These are phyloP conservation scores for Rattus rattus DNA, from an alignment of 2,113 vertebrate genomes.

Conservation along the genomic window DNA sequence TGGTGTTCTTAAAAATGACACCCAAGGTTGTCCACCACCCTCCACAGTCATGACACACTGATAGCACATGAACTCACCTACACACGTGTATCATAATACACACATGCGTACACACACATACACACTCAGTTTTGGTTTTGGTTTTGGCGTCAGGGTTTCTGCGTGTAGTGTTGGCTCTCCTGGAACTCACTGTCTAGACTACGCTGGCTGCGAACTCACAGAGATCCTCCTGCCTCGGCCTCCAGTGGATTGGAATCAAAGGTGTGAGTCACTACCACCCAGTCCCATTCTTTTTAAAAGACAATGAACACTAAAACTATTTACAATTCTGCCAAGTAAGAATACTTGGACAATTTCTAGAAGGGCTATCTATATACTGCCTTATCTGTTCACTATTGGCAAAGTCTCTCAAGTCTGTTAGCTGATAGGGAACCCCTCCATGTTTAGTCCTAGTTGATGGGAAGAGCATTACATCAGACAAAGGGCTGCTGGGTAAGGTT, in stretches of 20 bases:
- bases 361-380: neutral
- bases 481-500: no score
- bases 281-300: neutral
- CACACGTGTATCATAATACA: neutral
- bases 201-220: no score
- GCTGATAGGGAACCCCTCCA: neutral
- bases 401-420: conserved; percentile 25
- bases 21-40: neutral
- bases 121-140: neutral
- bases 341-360: neutral
- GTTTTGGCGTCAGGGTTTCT: no score
- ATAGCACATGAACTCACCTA: neutral
- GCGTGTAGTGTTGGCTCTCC: no score
- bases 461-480: neutral
- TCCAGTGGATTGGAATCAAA: no score
- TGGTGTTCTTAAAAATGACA: neutral
- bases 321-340: conserved; percentile 33
- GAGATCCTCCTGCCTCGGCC: no score
- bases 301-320: neutral
- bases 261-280: no score
- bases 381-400: neutral
- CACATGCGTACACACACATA: neutral
- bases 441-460: neutral
- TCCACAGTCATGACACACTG: neutral
- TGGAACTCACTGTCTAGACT: no score